Base-by-base conservation (phyloP, 2,113 vertebrate species). In the Varanus komodoensis region DNA sequence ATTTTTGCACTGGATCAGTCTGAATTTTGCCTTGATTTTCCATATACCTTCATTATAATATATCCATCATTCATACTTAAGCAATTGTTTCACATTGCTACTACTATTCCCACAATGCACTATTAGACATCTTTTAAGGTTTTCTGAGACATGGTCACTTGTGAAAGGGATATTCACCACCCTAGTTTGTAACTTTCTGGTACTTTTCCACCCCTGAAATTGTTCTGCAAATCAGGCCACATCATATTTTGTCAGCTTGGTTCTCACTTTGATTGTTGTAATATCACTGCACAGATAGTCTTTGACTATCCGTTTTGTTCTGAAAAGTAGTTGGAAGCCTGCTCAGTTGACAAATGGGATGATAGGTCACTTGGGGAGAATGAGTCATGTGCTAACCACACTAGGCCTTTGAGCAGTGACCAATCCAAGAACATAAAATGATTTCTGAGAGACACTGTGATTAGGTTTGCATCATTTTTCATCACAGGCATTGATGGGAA, bases 401-500 rank as follows among this genome's bases (percentile, higher is more conserved):
- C 19, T 12, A 57, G n/a, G 75, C 7, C 29, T 82, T 54, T 50
- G 67, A 44, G 61, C 54, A 88, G 69, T 29, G 6, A 27, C 7
- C 4, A 87, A 61, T 83, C 52, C 50, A 29, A 90, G 69, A 86
- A 3, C 81, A 89, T 87, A 82, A 89, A 92, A 32, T 69, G 9
- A 84, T 83, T 91, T 9, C 61, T 82, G 75, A 86, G 61, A 57
- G 15, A 50, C 3, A 71, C 15, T 48, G 68, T 85, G 74, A 87
- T 82, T 92, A 89, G 29, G 23, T 81, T 86, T 67, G 86, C 50
- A 52, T 86, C 75, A 82, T 89, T 89, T 92, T 82, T 85, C 69
- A 89, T 57, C 50, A 74, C 29, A 92, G 84, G 89, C 19, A 71
- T 57, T 57, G 86, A 61, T 74, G 80, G 82, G 74, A 84, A 91